phyloP scores from a whole-genome alignment of 2,888 invertebrate species.

The Cactoblastis cactorum region DNA sequence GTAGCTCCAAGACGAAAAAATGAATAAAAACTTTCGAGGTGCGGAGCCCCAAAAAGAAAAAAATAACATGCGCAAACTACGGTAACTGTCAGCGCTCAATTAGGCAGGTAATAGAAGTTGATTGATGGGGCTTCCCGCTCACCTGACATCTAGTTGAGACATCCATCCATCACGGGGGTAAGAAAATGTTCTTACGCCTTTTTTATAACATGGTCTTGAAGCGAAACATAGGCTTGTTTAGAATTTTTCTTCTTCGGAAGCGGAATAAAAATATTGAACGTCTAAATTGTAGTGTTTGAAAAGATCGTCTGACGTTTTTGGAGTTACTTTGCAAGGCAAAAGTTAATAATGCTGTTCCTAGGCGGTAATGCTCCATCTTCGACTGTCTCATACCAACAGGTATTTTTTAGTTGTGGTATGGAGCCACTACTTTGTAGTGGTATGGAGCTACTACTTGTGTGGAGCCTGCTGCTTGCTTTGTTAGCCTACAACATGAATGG shows the following conservation, averaged over 20 bases:
- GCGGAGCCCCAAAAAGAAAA: not conserved
- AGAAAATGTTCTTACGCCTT: not conserved
- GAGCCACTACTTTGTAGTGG: no score
- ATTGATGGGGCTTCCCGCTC: conserved; percentile 21
- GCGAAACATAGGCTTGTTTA: not conserved
- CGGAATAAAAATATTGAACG: not conserved
- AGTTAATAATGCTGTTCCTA: no score
- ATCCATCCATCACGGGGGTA: conserved; percentile 16
- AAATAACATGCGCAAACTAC: not conserved
- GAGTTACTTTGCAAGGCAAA: no score
- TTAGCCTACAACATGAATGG: no score
- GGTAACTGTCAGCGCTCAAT: conserved; percentile 19
- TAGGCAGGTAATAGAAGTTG: conserved; percentile 22
- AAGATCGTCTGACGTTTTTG: no score
- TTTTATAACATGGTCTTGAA: not conserved
- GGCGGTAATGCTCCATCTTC: no score
- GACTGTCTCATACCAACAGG: no score
- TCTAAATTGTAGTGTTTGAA: not conserved
- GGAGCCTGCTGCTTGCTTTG: no score
- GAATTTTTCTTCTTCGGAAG: not conserved
- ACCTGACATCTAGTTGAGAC: conserved; percentile 14
- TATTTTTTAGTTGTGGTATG: no score
- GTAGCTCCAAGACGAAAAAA: not conserved
- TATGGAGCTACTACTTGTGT: no score
- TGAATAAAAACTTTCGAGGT: no score